Evolutionary conservation across 2,888 invertebrate genomes (phyloP).

Genomic region (Hirudinaria manillensis): DNA sequence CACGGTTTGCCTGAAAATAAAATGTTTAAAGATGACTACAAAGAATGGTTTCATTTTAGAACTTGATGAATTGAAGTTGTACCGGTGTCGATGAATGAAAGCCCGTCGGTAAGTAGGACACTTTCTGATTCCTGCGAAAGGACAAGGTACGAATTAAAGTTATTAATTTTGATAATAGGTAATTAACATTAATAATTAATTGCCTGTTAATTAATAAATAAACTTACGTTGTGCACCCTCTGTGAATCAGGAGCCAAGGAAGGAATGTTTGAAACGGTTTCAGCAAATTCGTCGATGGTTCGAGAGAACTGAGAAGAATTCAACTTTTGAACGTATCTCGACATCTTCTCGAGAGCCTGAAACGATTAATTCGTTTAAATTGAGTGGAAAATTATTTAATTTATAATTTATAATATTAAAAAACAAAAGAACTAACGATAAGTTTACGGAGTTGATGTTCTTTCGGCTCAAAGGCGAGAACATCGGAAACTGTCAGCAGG

Average conservation of each 20-base stretch:
- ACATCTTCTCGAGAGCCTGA: not conserved
- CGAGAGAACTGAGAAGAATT: not conserved
- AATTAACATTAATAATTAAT: not conserved
- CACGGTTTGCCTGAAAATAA: not conserved
- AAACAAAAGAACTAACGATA: not conserved
- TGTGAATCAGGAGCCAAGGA: not conserved
- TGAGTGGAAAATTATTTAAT: not conserved
- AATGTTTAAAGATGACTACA: no score
- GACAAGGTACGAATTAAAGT: not conserved
- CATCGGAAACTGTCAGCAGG: not conserved
- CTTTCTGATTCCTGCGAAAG: conserved; percentile 11
- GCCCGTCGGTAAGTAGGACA: not conserved
- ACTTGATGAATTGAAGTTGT: no score
- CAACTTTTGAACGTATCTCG: not conserved
- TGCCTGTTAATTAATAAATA: not conserved
- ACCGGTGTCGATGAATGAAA: no score
- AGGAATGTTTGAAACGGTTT: not conserved
- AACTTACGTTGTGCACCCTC: not conserved
- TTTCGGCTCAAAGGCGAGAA: not conserved
- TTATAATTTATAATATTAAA: not conserved
- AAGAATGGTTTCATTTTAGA: no score
- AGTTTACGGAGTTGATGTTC: not conserved
- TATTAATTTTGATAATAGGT: no score
- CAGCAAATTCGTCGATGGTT: not conserved
- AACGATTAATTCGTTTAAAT: not conserved